Conservation (phyloP, 2,888 invertebrate species). For the Acronicta psi region DNA sequence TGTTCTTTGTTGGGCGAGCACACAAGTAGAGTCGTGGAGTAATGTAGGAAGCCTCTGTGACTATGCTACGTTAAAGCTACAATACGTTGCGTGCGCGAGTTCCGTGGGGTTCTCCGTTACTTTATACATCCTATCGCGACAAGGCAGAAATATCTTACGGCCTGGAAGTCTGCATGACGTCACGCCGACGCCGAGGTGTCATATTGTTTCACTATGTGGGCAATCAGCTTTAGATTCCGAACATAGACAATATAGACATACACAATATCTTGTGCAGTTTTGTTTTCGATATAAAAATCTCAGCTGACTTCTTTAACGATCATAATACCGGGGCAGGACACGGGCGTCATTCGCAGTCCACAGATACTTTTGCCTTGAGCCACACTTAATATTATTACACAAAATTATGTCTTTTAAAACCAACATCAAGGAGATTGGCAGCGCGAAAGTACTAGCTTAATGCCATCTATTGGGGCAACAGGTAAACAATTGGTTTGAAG, state of each 20-base stretch:
- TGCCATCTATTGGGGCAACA: slow-evolving; percentile 34
- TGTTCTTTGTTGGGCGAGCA: slow-evolving; percentile 2
- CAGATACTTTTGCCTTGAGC: slow-evolving; percentile 16
- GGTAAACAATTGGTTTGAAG: slow-evolving; percentile 17
- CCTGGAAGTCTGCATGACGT: background rate
- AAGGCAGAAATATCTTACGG: slow-evolving; percentile 6
- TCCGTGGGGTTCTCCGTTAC: slow-evolving; percentile 51
- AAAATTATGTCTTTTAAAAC: slow-evolving; percentile 9
- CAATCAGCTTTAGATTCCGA: background rate
- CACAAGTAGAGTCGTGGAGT: slow-evolving; percentile 2
- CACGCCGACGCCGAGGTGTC: background rate
- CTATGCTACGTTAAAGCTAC: slow-evolving; percentile 55
- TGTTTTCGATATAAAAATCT: too few relatives aligned
- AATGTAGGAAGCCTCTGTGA: slow-evolving; percentile 38
- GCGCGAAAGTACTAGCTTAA: slow-evolving; percentile 11
- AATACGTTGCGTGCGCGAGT: slow-evolving; percentile 38
- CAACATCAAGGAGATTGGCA: slow-evolving; percentile 5
- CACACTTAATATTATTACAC: slow-evolving; percentile 29
- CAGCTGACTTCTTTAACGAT: too few relatives aligned
- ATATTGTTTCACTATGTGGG: background rate
- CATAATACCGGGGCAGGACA: background rate
- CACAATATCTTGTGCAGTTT: too few relatives aligned
- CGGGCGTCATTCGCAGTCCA: too few relatives aligned
- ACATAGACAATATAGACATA: too few relatives aligned
- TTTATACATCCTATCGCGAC: slow-evolving; percentile 26